phyloP scores from a whole-genome alignment of 2,888 invertebrate species.

The Drosophila picticornis region DNA sequence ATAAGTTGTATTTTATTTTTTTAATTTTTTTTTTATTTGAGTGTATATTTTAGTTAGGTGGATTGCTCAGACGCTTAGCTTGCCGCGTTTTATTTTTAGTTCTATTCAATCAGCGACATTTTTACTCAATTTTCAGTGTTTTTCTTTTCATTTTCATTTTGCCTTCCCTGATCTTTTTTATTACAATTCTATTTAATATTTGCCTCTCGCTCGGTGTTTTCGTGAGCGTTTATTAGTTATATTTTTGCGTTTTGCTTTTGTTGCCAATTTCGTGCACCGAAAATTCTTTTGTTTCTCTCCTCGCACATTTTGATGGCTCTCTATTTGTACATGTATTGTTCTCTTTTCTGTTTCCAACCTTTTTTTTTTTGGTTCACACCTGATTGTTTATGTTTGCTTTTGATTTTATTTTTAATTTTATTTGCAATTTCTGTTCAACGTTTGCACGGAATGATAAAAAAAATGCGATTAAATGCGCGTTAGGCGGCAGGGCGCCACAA shows the following conservation, averaged over 20 bases:
- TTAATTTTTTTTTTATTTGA: constrained; percentile 31
- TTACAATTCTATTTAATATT: constrained; percentile 56
- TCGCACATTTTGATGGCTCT: constrained; percentile 16
- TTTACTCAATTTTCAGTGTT: constrained; percentile 40
- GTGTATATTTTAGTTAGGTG: constrained; percentile 34
- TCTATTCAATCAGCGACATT: constrained; percentile 81
- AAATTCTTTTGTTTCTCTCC: constrained; percentile 22
- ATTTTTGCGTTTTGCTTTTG: constrained; percentile 35
- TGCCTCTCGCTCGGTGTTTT: constrained; percentile 35
- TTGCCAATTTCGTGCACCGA: constrained; percentile 26
- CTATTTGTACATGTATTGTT: constrained; percentile 16
- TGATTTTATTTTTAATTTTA: constrained; percentile 30
- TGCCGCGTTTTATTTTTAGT: constrained; percentile 76
- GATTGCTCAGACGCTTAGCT: constrained; percentile 74
- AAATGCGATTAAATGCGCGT: constrained; percentile 46
- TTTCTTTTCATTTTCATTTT: constrained; percentile 44
- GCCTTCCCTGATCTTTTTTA: constrained; percentile 17
- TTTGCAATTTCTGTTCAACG: constrained; percentile 27
- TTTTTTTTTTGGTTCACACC: constrained; percentile 44
- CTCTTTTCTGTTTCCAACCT: constrained; percentile 3
- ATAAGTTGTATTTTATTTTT: constrained; percentile 21
- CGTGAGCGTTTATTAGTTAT: constrained; percentile 45
- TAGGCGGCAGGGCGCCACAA: constrained; percentile 15
- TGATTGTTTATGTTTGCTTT: constrained; percentile 55
- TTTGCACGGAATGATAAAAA: constrained; percentile 8